Evolutionary conservation across 2,888 invertebrate species (phyloP).

Genomic region (Drosophila putrida): DNA sequence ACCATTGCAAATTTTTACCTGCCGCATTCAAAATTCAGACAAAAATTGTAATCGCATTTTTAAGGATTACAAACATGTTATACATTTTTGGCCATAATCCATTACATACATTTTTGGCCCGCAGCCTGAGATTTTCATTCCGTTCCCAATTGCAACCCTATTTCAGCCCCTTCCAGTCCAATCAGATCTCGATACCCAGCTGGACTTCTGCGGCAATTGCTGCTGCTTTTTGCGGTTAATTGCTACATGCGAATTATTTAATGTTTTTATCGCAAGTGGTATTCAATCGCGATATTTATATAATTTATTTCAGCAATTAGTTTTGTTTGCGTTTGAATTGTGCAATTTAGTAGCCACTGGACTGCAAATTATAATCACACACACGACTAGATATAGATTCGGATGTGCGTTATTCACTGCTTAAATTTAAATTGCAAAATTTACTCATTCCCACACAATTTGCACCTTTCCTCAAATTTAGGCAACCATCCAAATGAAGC

Average conservation of each 20-base stretch:
- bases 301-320: conserved; percentile 81
- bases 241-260: conserved; percentile 63
- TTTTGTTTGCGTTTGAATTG: conserved; percentile 37
- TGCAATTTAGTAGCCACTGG: conserved; percentile 57
- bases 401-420: conserved; percentile 10
- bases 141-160: conserved; percentile 7
- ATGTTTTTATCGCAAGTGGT: conserved; percentile 72
- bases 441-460: background rate
- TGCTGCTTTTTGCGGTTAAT: conserved; percentile 45
- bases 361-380: conserved; percentile 67
- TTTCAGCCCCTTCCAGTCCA: conserved; percentile 2
- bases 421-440: conserved; percentile 25
- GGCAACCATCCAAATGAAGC: background rate
- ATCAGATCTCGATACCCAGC: conserved; percentile 19
- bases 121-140: conserved; percentile 44
- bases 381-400: conserved; percentile 11
- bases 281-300: conserved; percentile 74
- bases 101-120: conserved; percentile 25
- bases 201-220: conserved; percentile 9
- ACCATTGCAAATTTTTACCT: conserved; percentile 1
- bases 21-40: conserved; percentile 56
- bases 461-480: background rate
- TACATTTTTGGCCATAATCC: conserved; percentile 18
- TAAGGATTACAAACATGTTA: conserved; percentile 56
- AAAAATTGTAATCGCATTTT: conserved; percentile 68